Evolutionary conservation across 2,888 invertebrate genomes (phyloP).

Genomic region (Tolmerus cingulatus): DNA sequence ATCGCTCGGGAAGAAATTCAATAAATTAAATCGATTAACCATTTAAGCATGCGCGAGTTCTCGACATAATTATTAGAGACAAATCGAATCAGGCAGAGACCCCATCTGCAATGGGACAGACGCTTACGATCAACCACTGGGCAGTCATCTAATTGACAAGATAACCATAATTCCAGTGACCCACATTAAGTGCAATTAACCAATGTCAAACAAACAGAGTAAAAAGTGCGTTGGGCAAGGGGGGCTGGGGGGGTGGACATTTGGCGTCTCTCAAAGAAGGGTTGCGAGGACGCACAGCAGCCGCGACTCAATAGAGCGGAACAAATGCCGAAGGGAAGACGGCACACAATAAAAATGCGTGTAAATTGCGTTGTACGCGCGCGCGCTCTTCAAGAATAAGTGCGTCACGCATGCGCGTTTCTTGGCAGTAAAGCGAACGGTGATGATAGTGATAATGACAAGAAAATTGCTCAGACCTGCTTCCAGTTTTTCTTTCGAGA

Average conservation of each 20-base stretch:
- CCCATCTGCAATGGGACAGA: constrained; percentile 1
- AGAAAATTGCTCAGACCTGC: neutral
- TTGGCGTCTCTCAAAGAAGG: neutral
- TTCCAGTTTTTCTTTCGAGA: neutral
- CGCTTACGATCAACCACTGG: neutral
- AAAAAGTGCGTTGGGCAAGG: neutral
- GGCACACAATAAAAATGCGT: constrained; percentile 10
- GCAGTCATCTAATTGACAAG: constrained; percentile 6
- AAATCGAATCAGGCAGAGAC: constrained; percentile 20
- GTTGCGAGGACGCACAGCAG: neutral
- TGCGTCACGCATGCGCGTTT: constrained; percentile 14
- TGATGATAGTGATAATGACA: constrained; percentile 3
- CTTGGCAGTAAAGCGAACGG: neutral
- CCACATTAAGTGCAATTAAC: constrained; percentile 35
- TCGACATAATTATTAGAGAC: constrained; percentile 24
- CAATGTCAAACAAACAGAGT: constrained; percentile 26
- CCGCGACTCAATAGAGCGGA: neutral
- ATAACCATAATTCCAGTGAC: constrained; percentile 32
- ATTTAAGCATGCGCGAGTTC: constrained; percentile 7
- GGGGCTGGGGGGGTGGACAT: neutral
- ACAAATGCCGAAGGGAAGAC: neutral
- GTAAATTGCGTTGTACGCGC: neutral
- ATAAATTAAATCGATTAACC: constrained; percentile 43
- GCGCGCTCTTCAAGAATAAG: neutral
- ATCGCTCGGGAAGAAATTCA: neutral